These are phyloP conservation scores for Patiria miniata DNA, from an alignment of 35 echinoderm and acorn worm species.

Conservation along the genomic window DNA sequence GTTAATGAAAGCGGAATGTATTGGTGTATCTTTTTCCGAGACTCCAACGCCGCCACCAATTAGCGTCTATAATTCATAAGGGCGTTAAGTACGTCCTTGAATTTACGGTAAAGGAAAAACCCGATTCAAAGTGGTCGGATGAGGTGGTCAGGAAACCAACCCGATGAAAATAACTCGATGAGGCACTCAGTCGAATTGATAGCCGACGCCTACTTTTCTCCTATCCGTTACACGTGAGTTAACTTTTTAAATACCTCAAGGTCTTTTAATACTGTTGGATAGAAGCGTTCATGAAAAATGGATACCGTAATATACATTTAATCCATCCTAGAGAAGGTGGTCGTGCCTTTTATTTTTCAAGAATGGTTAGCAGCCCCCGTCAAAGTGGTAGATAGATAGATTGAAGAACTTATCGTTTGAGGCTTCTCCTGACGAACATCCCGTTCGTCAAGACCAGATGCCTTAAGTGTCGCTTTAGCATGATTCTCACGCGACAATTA, in stretches of 20 bases:
- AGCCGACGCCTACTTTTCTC: neutral
- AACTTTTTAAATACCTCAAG: neutral
- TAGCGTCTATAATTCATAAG: slow-evolving; percentile 7
- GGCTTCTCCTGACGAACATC: no score
- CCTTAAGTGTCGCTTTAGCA: no score
- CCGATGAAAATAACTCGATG: neutral
- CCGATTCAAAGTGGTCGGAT: neutral
- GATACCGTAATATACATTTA: neutral
- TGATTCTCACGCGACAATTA: no score
- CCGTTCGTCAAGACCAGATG: no score
- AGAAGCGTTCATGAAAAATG: neutral
- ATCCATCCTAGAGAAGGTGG: neutral
- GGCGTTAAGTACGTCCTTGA: slow-evolving; percentile 22
- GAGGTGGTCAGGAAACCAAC: neutral
- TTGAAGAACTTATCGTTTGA: no score
- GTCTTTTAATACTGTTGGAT: neutral
- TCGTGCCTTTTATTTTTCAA: neutral
- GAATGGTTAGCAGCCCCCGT: no score
- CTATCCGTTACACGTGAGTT: slow-evolving; percentile 5
- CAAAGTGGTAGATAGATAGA: no score
- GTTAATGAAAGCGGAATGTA: no score
- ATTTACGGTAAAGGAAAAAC: no score
- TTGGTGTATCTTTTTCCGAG: no score
- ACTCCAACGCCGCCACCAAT: neutral
- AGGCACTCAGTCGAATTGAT: neutral